Base-by-base conservation (phyloP, 2,113 vertebrate genomes). In the cat (Felis catus) region DNA sequence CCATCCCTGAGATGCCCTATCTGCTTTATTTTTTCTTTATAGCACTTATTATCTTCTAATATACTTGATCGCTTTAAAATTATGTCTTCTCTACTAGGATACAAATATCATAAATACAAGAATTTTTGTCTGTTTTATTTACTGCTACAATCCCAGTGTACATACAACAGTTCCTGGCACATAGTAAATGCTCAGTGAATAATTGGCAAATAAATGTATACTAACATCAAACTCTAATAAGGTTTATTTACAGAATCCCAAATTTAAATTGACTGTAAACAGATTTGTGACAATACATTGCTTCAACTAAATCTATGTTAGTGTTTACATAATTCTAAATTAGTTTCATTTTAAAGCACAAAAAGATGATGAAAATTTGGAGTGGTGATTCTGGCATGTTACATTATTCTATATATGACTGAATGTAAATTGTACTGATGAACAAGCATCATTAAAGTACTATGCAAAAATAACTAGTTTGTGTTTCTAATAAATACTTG, bases 341-440 rank as follows among this genome's bases (percentile, higher is more conserved):
- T 82, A 51, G 2, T 83, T 94, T 94, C 51, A 53, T 89, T 63
- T 89, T 86, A 55, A 82, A 95, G 16, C n/a, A 79, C 12, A 93
- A 58, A 93, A 91, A 45, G 16, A 33, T 33, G 27, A 89, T 63
- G 13, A 25, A n/a, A 63, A 85, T 58, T 76, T 55, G 18, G 10
- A 7, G 7, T 45, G 7, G 3, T 88, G 3, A 3, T 31, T 58
- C 93, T 88, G 63, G 10, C n/a, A 61, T 13, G 9, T 63, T 71
- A 41, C 16, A 39, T 74, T 51, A 48, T 82, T 89, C 4, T 33
- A 36, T 74, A n/a, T 29, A n/a, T 76, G 45, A 90, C 4, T 78
- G 7, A 94, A 4, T 14, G 31, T 95, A 91, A 29, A n/a, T 23
- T 66, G 29, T 82, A 48, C 11, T 78, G 8, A 5, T 87, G 31